Evolutionary conservation across 1,140 invertebrate species (phyloP), one percentile per base, ranked within the genome.

Genomic region (Linepithema humile): DNA sequence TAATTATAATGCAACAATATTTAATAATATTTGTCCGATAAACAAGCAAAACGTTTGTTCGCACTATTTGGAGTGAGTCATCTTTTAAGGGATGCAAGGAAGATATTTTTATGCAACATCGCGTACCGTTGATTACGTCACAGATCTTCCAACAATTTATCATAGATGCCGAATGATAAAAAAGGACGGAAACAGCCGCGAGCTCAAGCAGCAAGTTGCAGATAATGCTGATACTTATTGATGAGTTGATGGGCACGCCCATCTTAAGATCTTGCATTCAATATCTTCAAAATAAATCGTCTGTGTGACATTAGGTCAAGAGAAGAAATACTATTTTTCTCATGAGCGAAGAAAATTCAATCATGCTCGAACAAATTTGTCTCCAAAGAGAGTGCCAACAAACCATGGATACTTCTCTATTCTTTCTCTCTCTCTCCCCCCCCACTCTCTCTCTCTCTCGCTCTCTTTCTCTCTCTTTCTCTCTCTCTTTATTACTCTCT

Each of bases 371-470:
- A 0, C 17, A 82, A 82, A 59, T 74, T 82, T n/a, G 15, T 38
- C 32, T 73, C 53, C 29, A 15, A 23, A 29, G 26, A 84, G 48
- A 88, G 73, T 69, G 65, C 82, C 64, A 77, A 73, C 53, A 77
- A 87, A 83, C 29, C 73, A 45, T 80, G 70, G 73, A 69, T 55
- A 67, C 38, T 77, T 87, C 69, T 87, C 38, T 87, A 84, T 84
- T 77, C 43, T 82, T 10, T 69, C 12, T 84, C 26, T 84, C 9
- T 80, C 26, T 35, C 12, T 86, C 23, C 80, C 23, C 74, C 43
- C 67, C 43, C n/a, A n/a, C 29, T 83, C n/a, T 69, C 12, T 84
- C 23, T 80, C 15, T 80, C 29, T 35, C n/a, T 86, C 17, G 80
- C 23, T 82, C 29, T 75, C 45, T 64, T 38, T 73, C 50, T 73